Base-by-base conservation (phyloP, 2,113 vertebrate genomes). In the Conger conger region DNA sequence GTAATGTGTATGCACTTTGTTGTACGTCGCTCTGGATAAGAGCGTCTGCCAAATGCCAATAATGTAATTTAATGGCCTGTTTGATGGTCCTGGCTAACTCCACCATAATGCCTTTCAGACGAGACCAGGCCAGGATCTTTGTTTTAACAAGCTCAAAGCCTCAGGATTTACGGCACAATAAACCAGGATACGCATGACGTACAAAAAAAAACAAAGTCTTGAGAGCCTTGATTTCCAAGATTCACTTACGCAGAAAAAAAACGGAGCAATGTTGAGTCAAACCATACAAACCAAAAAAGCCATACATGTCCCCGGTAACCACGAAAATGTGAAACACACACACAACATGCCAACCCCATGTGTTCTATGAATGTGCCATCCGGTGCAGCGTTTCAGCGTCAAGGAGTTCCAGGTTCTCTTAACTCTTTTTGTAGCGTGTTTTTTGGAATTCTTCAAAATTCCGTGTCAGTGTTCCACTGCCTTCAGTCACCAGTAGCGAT, bases 271-370 rank as follows among this genome's bases (percentile, higher is more conserved):
- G 15, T 57, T 15, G 54, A 60, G 20, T 27, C 17, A 63, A 63
- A 63, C 57, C 4, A 7, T 9, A 50, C 45, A 13, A 1, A 13
- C 45, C 89, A 91, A n/a, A n/a, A n/a, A n/a, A n/a, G n/a, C n/a
- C n/a, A n/a, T n/a, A n/a, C 89, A 90, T 84, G 85, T 38, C 81
- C 78, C 85, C 7, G 57, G 4, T 63, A 63, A 17, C 68, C 68
- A 73, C 13, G 68, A 13, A 73, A 7, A 73, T 30, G 13, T 13
- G n/a, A 23, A 68, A 9, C 60, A 68, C 20, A 18, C 60, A n/a
- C 5, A 11, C 68, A 33, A 11, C n/a, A 73, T 33, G 33, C 0
- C 5, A 2, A 30, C 68, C 9, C 23, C 9, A 73, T 33, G 11
- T 5, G 23, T 27, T 4, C 57, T 63, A 11, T 2, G 57, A 63